Evolutionary conservation across 2,888 invertebrate genomes (phyloP), one percentile per base, ranked within the genome.

Genomic region (Aporophyla nigra): DNA sequence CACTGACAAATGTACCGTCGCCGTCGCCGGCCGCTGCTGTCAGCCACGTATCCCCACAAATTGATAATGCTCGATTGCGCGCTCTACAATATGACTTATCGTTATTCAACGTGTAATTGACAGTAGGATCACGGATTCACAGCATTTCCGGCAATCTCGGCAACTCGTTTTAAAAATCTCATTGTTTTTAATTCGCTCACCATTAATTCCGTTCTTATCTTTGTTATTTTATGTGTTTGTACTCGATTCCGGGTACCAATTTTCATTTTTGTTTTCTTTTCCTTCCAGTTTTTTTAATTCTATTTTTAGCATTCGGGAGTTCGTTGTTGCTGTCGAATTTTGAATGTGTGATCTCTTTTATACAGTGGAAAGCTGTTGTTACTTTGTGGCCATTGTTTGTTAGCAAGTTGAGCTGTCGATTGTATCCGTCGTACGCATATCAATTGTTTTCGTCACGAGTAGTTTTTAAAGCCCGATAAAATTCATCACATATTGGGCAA

Each of bases 11-110:
- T 93, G 92, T 92, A 90, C 88, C 90, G 84, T 70, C 62, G 68
- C 63, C 71, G 81, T 76, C 78, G 84, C 80, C 87, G 83, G 81
- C 86, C 88, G 82, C 84, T 85, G 76, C 89, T 90, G 92, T 89
- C 92, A 90, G 79, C 87, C 86, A 77, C 89, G 87, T 82, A 85
- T 84, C 87, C 85, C 86, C 87, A 88, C 90, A 90, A 91, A 92
- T 93, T 92, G 92, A 92, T 92, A 93, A 92, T 91, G 90, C 91
- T 90, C 90, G 82, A 91, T 90, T 87, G 89, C 88, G 85, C 86
- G 77, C 83, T 86, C 84, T 83, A 82, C 86, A 84, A 80, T 89
- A 88, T 90, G 86, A 90, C 89, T 88, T 90, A 90, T 90, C 86
- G 90, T 88, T 88, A 90, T 87, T 90, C 86, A 87, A 85, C 80